Base-by-base conservation (phyloP, 1,140 invertebrate species). In the Lepidurus arcticus region DNA sequence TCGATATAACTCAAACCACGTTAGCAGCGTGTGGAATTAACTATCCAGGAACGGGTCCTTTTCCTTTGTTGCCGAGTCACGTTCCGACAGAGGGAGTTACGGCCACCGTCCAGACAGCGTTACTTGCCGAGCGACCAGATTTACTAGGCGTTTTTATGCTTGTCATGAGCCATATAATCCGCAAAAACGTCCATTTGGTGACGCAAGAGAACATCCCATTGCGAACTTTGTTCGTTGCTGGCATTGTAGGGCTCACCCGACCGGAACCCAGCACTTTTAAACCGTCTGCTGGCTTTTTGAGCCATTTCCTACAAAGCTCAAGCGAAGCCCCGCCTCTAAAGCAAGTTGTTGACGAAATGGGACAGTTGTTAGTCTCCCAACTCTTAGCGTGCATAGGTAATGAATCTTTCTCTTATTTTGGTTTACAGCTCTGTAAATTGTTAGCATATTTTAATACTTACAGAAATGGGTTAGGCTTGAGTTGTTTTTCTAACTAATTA, bases 201-300 rank as follows among this genome's bases (percentile, higher is more conserved):
- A 65, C 53, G 9, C 53, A 65, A 65, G 53, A 65, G 7, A 65
- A 65, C 8, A 65, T 65, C 16, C 53, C 53, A 7, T 21, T 65
- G 8, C 53, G 53, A 65, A 65, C 53, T 65, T 21, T 65, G 43
- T 77, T 24, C 80, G 24, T 82, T 81, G 24, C 79, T 90, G 89
- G 86, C 73, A 85, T 87, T 73, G 78, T 85, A 47, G 88, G 87
- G 79, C 84, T 92, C 77, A 83, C 85, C 34, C 82, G 91, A 79
- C 88, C 89, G 81, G 91, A 92, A 85, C 84, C 86, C 78, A 85
- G 85, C 26, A 88, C 88, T 8, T 86, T 91, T 42, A 90, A 90
- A 82, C 84, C 87, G 8, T 84, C 87, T 73, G 85, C 86, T 13
- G 83, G 83, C 44, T 90, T 90, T 82, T 81, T 91, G 80, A 85